These are phyloP conservation scores for Phasianus colchicus DNA, from an alignment of 2,113 vertebrate genomes.

Conservation along the genomic window DNA sequence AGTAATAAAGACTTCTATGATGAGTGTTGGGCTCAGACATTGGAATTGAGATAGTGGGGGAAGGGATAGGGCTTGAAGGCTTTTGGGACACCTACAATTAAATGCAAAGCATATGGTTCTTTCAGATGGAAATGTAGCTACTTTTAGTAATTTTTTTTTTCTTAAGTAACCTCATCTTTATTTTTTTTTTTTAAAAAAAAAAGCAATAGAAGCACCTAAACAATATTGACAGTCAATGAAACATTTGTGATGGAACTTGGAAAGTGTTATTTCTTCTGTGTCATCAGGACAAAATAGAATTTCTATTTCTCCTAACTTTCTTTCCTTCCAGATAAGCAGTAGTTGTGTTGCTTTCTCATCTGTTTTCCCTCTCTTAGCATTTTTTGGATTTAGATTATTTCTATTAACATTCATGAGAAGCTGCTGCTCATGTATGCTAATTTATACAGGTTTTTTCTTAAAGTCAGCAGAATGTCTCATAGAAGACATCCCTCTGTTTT, in stretches of 20 bases:
- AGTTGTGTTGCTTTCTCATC: not conserved
- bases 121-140: not conserved
- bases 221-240: not conserved
- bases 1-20: accelerated
- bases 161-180: not conserved
- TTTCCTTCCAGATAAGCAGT: constrained; percentile 36
- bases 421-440: constrained; percentile 11
- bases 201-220: not conserved
- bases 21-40: not conserved
- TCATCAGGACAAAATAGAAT: not conserved
- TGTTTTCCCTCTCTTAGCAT: not conserved
- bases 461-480: constrained; percentile 13
- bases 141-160: not conserved
- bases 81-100: not conserved
- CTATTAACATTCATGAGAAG: constrained; percentile 55
- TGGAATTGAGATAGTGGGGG: accelerated
- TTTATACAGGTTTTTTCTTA: not conserved
- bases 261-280: not conserved
- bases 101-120: not conserved
- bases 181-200: constrained; percentile 53
- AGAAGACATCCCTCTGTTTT: not conserved
- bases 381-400: constrained; percentile 28
- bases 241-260: not conserved
- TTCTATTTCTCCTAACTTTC: not conserved
- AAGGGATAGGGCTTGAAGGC: not conserved